phyloP scores from a whole-genome alignment of 2,113 vertebrate genomes.

The Cheirogaleus medius region DNA sequence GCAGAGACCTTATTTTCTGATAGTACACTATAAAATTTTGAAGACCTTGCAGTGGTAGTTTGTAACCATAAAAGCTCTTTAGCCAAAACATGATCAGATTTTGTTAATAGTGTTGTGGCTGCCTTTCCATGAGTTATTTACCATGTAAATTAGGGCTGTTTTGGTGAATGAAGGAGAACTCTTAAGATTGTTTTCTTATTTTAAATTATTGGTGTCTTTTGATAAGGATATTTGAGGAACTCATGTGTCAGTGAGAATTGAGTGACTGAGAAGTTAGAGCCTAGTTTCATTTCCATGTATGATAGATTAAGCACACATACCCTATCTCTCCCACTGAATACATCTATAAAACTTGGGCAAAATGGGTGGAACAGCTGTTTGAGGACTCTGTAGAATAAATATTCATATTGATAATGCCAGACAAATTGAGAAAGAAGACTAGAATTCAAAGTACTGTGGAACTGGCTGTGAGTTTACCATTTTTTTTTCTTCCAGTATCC shows the following conservation, averaged over 20 bases:
- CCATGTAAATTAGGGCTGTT: neutral
- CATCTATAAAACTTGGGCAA: conserved; percentile 10
- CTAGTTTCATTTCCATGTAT: neutral
- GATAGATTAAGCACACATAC: neutral
- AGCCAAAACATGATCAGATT: neutral
- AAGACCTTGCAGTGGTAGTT: neutral
- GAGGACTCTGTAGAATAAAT: conserved; percentile 6
- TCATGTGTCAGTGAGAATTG: neutral
- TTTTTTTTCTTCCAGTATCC: neutral
- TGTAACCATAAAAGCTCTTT: neutral
- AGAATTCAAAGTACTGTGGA: neutral
- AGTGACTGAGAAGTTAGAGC: neutral
- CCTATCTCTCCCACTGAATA: neutral
- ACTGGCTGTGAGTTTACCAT: neutral
- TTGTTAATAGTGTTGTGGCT: neutral
- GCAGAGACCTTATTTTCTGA: conserved; percentile 18
- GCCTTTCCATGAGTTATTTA: neutral
- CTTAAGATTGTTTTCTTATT: neutral
- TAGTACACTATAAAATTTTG: neutral
- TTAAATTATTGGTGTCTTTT: neutral
- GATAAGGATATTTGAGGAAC: conserved; percentile 13
- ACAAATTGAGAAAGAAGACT: conserved; percentile 7
- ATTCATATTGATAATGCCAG: neutral
- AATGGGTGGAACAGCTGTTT: neutral
- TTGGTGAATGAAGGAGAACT: neutral